A percentile compares a stretch with the other conserved stretches of the same genome.
These are phyloP conservation scores for Chlorocebus sabaeus DNA, from an alignment of 2,113 vertebrate species.

Conservation along the genomic window DNA sequence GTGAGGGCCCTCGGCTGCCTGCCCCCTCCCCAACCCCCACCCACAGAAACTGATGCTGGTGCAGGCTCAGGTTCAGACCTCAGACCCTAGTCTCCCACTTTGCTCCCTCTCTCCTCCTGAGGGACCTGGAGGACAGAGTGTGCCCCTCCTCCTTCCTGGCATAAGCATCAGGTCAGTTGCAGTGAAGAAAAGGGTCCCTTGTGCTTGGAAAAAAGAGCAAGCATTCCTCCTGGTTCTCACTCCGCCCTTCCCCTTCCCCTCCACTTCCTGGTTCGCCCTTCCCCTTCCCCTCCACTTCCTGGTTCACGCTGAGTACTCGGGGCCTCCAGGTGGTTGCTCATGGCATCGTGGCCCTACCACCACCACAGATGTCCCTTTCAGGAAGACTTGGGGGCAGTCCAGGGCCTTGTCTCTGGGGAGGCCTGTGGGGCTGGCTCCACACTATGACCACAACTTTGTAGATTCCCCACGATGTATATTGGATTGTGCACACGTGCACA, in stretches of 20 bases:
- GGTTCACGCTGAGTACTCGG: neutral
- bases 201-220: neutral
- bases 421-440: neutral
- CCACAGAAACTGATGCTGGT: neutral
- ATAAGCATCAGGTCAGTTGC: neutral
- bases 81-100: neutral
- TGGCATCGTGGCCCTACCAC: neutral
- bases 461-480: neutral
- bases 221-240: neutral
- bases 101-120: neutral
- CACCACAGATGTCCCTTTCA: neutral
- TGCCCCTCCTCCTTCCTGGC: neutral
- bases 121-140: neutral
- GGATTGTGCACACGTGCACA: neutral
- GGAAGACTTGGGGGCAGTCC: neutral
- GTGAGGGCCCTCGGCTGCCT: neutral
- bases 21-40: fast-evolving
- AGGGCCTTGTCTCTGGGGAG: neutral
- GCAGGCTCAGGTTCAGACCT: neutral
- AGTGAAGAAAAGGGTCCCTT: neutral
- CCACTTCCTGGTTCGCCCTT: too few species aligned
- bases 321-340: neutral
- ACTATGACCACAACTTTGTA: neutral
- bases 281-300: too few species aligned
- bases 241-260: too few species aligned